These are phyloP conservation scores for Himalopsyche tibetana DNA, from an alignment of 2,888 invertebrate species.

Conservation along the genomic window DNA sequence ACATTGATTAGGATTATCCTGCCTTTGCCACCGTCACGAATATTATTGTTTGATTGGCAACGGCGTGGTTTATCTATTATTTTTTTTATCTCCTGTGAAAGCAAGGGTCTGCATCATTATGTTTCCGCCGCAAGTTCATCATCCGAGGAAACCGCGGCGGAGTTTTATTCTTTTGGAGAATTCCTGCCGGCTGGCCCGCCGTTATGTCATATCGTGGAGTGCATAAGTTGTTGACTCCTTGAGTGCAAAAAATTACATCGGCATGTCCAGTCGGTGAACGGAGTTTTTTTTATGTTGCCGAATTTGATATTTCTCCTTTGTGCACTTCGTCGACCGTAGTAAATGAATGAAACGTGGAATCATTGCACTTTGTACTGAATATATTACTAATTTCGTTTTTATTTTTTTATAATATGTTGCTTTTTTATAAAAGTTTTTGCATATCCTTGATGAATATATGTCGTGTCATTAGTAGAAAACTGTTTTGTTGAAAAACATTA, in stretches of 20 bases:
- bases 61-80: background rate
- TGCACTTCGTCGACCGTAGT: slow-evolving; percentile 15
- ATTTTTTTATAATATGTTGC: no score
- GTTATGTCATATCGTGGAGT: slow-evolving; percentile 33
- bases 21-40: background rate
- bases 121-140: slow-evolving; percentile 8
- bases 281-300: background rate
- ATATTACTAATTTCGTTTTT: background rate
- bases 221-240: slow-evolving; percentile 31
- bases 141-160: slow-evolving; percentile 11
- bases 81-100: background rate
- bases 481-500: no score
- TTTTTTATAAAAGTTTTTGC: no score
- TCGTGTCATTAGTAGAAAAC: no score
- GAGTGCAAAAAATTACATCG: slow-evolving; percentile 22
- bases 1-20: background rate
- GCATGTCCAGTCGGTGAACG: slow-evolving; percentile 25
- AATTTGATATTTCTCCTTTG: slow-evolving; percentile 35
- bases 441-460: no score
- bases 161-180: background rate
- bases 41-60: background rate
- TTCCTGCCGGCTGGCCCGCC: background rate
- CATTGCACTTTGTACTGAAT: background rate
- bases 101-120: slow-evolving; percentile 15
- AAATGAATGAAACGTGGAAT: slow-evolving; percentile 7